A percentile compares a stretch with the other conserved stretches of the same genome.
These are phyloP conservation scores for Ivindomyrus marchei DNA, from an alignment of 2,113 vertebrate species.

Conservation along the genomic window DNA sequence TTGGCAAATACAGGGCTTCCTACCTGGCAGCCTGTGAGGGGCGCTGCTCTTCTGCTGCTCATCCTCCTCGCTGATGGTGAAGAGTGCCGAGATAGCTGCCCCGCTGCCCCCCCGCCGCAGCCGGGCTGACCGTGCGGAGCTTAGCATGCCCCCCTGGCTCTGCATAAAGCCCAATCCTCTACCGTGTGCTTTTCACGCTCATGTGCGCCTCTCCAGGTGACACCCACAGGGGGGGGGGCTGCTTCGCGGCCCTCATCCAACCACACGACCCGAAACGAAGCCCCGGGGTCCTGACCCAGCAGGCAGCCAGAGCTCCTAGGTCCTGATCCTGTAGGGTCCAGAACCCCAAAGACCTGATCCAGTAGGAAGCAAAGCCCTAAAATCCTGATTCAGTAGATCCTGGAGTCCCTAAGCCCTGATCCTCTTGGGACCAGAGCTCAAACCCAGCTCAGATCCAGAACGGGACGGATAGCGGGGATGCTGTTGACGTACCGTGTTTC, in stretches of 20 bases:
- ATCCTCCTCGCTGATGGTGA: conserved; percentile 94
- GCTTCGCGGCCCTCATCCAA: conserved; percentile 57
- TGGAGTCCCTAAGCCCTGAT: conserved; percentile 15
- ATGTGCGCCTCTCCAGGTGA: conserved; percentile 60
- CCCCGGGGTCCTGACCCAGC: background rate
- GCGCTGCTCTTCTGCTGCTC: conserved; percentile 74
- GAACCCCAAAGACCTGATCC: background rate
- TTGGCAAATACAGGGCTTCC: conserved; percentile 3
- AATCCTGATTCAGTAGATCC: background rate
- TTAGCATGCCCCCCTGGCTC: conserved; percentile 47
- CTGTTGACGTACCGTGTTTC: conserved; percentile 32
- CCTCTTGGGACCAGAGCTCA: background rate
- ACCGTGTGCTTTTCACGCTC: conserved; percentile 55
- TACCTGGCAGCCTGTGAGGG: conserved; percentile 71
- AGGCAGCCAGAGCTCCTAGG: background rate
- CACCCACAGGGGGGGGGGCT: conserved; percentile 53
- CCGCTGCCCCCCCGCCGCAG: conserved; percentile 71
- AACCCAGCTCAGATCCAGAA: conserved; percentile 53
- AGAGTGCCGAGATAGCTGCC: conserved; percentile 68
- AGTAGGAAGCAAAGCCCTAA: background rate
- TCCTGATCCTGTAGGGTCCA: background rate
- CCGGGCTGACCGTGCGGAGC: conserved; percentile 54
- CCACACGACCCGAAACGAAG: background rate
- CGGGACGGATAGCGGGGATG: conserved; percentile 37
- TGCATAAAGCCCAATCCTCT: conserved; percentile 34